These are phyloP conservation scores for Glandiceps talaboti DNA, from an alignment of 53 echinoderm and acorn worm genomes.

Conservation along the genomic window DNA sequence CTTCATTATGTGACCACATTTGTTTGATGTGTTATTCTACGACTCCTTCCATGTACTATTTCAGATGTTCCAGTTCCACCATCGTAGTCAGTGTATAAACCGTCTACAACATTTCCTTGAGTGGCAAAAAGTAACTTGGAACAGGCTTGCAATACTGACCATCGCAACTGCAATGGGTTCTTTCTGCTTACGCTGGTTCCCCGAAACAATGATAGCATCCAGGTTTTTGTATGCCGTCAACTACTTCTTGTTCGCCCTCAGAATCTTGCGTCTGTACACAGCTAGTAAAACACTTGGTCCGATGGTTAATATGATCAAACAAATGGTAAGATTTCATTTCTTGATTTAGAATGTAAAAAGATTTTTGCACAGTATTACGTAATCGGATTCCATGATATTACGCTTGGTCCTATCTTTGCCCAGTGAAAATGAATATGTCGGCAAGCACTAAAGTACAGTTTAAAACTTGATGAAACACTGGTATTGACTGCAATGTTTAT, in stretches of 20 bases:
- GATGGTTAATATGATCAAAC: background rate
- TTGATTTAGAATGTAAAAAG: too few relatives aligned
- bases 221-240: background rate
- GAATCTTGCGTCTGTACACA: background rate
- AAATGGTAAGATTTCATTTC: background rate
- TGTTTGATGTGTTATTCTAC: background rate
- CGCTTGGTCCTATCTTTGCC: too few relatives aligned
- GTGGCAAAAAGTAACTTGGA: background rate
- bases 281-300: background rate
- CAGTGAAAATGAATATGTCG: too few relatives aligned
- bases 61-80: background rate
- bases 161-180: background rate
- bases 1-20: background rate
- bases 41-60: background rate
- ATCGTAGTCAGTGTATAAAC: background rate
- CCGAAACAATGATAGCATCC: background rate
- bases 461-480: too few relatives aligned
- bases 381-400: too few relatives aligned
- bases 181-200: background rate
- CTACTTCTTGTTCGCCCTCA: background rate
- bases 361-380: too few relatives aligned
- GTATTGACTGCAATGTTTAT: too few relatives aligned
- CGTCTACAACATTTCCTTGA: background rate
- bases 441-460: too few relatives aligned
- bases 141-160: background rate